Base-by-base conservation (phyloP, 2,797 vertebrate species). In the Cryptoprocta ferox region DNA sequence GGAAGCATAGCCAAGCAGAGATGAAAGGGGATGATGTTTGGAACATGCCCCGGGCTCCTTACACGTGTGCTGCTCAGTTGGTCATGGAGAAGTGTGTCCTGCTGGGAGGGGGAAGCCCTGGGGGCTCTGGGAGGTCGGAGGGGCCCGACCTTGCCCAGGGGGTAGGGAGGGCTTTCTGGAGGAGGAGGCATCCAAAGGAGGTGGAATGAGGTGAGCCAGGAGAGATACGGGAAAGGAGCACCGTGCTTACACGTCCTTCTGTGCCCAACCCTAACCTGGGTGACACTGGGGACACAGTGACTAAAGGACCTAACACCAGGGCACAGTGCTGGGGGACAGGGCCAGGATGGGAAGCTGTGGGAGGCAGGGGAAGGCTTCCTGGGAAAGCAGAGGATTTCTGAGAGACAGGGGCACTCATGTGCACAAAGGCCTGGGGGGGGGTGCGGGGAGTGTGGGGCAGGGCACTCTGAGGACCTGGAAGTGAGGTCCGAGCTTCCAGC, bases 31-130 rank as follows among this genome's bases (percentile, higher is more conserved):
- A 12, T 0, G 0, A 2, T 45, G 42, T 79, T 76, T 39, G 56
- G 68, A 19, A 11, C 24, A 37, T 0, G 4, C 21, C 39, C 30
- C 0, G 32, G n/a, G 35, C 75, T 39, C 87, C 26, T 18, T 24
- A 12, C 12, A 2, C 30, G 5, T 8, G 1, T 7, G 1, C 6
- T 12, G 3, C 90, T 66, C 3, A 0, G 2, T 45, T 42, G 61
- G 6, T 39, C 9, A 0, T 6, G 13, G 65, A 53, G 78, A 76
- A 28, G 45, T n/a, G 11, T 42, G 30, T 30, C 19, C 71, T 12
- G 5, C 68, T 82, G 42, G 68, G 32, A 82, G 16, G 15, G 30
- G 35, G 39, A 16, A 5, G 32, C 48, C 39, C 18, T 9, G 63
- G 35, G 10, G 15, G 4, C 42, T 37, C 6, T 15, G 18, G 30